Evolutionary conservation across 2,113 vertebrate genomes (phyloP).

Genomic region (Geococcyx californianus): DNA sequence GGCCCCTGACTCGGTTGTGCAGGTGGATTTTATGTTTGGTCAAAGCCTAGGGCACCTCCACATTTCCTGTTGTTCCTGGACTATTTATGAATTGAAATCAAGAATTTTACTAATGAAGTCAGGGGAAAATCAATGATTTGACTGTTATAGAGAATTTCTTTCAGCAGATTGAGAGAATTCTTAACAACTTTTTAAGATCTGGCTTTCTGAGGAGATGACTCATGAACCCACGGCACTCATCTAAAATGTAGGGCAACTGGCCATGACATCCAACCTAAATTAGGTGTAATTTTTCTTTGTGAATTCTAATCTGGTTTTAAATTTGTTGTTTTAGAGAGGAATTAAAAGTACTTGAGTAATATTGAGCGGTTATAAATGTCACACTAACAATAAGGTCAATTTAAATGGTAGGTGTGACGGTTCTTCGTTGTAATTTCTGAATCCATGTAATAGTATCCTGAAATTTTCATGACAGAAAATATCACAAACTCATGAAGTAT

Average conservation of each 20-base stretch:
- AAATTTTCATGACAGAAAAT: neutral
- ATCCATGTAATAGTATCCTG: neutral
- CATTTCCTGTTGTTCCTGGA: neutral
- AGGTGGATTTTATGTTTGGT: neutral
- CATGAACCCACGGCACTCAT: neutral
- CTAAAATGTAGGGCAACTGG: neutral
- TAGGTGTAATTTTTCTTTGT: neutral
- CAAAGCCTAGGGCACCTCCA: neutral
- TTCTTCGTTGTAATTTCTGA: neutral
- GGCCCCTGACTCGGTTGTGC: rapidly evolving
- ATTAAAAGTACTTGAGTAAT: neutral
- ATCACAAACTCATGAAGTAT: neutral
- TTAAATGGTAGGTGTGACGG: neutral
- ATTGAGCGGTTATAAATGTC: neutral
- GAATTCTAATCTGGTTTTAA: neutral
- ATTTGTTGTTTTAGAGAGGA: neutral
- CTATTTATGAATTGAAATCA: neutral
- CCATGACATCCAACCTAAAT: neutral
- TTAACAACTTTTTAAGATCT: neutral
- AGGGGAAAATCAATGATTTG: neutral
- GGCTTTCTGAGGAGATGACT: neutral
- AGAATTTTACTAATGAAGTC: neutral
- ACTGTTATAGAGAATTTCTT: neutral
- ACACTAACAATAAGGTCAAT: neutral
- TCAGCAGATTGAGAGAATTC: neutral